Conservation (phyloP, 2,113 vertebrate species). For the Sinosuthora webbiana region DNA sequence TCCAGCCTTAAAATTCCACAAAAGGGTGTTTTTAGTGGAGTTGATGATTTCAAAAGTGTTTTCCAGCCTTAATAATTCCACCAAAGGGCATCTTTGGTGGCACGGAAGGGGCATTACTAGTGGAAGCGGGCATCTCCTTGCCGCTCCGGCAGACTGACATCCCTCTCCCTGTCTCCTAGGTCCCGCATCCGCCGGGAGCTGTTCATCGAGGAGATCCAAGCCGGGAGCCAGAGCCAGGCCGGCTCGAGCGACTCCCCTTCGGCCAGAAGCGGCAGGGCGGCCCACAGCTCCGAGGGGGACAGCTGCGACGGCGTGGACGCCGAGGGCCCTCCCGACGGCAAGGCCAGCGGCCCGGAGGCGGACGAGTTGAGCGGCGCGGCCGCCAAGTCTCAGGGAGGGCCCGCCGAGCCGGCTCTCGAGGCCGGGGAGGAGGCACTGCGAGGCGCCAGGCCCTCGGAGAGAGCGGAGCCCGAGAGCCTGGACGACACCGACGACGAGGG, state of each 20-base stretch:
- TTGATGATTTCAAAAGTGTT: not conserved
- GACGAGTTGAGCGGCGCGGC: slow-evolving; percentile 81
- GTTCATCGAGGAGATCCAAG: slow-evolving; percentile 98
- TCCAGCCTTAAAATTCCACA: too few relatives aligned
- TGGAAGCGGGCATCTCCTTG: rapidly evolving
- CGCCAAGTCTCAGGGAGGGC: slow-evolving; percentile 82
- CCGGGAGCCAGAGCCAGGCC: slow-evolving; percentile 83
- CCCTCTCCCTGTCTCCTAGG: slow-evolving; percentile 69
- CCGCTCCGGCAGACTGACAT: not conserved
- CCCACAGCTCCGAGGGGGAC: slow-evolving; percentile 87
- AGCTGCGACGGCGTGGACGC: slow-evolving; percentile 95
- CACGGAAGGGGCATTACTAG: too few relatives aligned
- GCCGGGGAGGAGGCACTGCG: slow-evolving; percentile 76
- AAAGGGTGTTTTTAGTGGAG: too few relatives aligned
- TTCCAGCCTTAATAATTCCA: not conserved
- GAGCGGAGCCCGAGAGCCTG: slow-evolving; percentile 63
- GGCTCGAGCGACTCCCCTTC: slow-evolving; percentile 89
- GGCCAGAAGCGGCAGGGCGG: slow-evolving; percentile 79
- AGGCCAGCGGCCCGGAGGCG: slow-evolving; percentile 75
- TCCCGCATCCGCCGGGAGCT: slow-evolving; percentile 97
- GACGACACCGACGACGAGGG: slow-evolving; percentile 78
- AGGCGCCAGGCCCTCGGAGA: slow-evolving; percentile 65
- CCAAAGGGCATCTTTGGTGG: too few relatives aligned
- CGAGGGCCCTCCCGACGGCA: slow-evolving; percentile 78
- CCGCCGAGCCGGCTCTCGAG: slow-evolving; percentile 68